Evolutionary conservation across 2,888 invertebrate species (phyloP), one percentile per base, ranked within the genome.

Genomic region (Phania funesta): DNA sequence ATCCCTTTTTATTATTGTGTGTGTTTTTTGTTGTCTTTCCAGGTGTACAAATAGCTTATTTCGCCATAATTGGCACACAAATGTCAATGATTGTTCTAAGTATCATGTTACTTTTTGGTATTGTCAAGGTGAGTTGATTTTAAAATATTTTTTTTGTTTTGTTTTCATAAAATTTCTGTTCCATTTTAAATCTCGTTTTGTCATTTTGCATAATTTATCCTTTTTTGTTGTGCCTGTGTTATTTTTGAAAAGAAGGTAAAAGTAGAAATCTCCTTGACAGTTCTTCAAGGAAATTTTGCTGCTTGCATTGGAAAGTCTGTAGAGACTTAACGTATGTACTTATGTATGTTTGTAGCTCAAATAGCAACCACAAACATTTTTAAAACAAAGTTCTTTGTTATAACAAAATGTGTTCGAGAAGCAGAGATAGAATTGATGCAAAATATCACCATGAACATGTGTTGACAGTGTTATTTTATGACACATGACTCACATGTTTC

Each of bases 11-110:
- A 32, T 44, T 9, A 24, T 35, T 46, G 48, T 54, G 16, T 41
- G 24, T 68, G 8, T 16, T 68, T 41, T 29, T 67, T 22, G 6
- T 52, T 70, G 44, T 54, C 13, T 81, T 75, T 94, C 58, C 93
- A 95, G 95, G 95, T 92, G 95, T 95, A 87, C 95, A 95, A 92
- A 95, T 95, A 91, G 95, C 95, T 85, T 95, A 95, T 91, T 93
- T 94, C 86, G 95, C 95, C 86, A 95, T 95, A 86, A 95, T 95
- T 90, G 95, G 95, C 88, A 95, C 95, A 58, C 95, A 95, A 91
- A 93, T 95, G 92, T 95, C 95, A 87, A 95, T 95, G 94, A 94
- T 95, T 84, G 91, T 94, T 77, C 92, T 95, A 74, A 95, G 95
- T 89, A 92, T 95, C 91, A 92, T 94, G 86, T 91, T 95, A 77